Evolutionary conservation across 2,113 vertebrate species (phyloP).

Genomic region (Nerophis ophidion): DNA sequence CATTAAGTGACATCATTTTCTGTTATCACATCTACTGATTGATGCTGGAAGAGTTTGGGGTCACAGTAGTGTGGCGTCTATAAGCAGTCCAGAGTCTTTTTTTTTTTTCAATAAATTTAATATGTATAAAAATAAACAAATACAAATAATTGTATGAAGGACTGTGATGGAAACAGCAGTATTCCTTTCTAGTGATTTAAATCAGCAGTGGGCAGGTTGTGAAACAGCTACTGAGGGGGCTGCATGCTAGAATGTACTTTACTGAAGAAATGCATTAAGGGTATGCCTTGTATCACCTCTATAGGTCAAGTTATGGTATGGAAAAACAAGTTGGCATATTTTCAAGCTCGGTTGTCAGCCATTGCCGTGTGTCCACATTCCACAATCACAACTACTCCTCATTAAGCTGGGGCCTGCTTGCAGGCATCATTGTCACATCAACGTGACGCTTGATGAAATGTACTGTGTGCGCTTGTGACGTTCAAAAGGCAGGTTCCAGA

Average conservation of each 20-base stretch:
- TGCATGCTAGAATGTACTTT: constrained; percentile 21
- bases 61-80: too few species aligned
- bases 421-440: not conserved
- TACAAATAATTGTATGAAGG: not conserved
- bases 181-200: constrained; percentile 43
- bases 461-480: not conserved
- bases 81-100: not conserved
- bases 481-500: constrained; percentile 6
- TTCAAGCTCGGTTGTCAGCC: constrained; percentile 22
- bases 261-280: not conserved
- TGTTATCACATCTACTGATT: not conserved
- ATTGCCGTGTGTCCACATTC: not conserved
- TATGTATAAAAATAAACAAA: constrained; percentile 31
- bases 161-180: constrained; percentile 34
- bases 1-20: not conserved
- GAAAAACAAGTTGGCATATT: constrained; percentile 5
- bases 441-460: constrained; percentile 9
- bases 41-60: not conserved
- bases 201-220: constrained; percentile 48
- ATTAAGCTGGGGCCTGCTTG: not conserved
- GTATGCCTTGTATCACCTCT: not conserved
- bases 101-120: constrained; percentile 23
- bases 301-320: not conserved
- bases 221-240: constrained; percentile 5
- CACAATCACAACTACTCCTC: not conserved